A percentile compares a stretch with the other conserved stretches of the same genome.
Evolutionary conservation across 1,140 invertebrate species (phyloP).

Genomic region (Diorhabda sublineata): DNA sequence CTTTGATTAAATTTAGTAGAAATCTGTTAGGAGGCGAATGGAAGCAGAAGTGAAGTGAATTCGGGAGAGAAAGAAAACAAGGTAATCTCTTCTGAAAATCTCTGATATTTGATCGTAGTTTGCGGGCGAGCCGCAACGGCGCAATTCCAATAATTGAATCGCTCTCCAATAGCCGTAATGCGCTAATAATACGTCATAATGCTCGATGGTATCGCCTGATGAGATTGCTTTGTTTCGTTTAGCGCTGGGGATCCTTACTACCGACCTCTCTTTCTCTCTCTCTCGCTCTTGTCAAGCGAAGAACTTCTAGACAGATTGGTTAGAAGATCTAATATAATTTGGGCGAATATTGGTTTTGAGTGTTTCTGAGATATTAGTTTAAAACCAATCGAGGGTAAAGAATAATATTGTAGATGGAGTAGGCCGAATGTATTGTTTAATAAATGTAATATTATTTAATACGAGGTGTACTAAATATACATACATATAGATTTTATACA

Average conservation of each 20-base stretch:
- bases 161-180: conserved; percentile 49
- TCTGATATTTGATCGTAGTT: conserved; percentile 45
- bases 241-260: conserved; percentile 29
- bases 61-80: conserved; percentile 1
- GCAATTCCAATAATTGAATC: conserved; percentile 50
- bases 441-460: too few species aligned
- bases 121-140: conserved; percentile 44
- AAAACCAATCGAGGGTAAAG: background rate
- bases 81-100: conserved; percentile 32
- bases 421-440: background rate
- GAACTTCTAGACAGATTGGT: conserved; percentile 36
- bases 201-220: conserved; percentile 49
- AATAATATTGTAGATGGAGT: background rate
- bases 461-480: too few species aligned
- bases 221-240: conserved; percentile 49
- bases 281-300: conserved; percentile 26
- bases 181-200: conserved; percentile 47
- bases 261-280: conserved; percentile 19
- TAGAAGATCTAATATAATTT: conserved; percentile 44
- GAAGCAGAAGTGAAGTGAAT: conserved; percentile 1
- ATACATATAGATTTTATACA: too few species aligned
- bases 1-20: conserved; percentile 3
- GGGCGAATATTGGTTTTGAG: conserved; percentile 3
- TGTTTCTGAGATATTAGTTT: conserved; percentile 2
- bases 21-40: conserved; percentile 1